Evolutionary conservation across 2,888 invertebrate genomes (phyloP), one percentile per base, ranked within the genome.

Genomic region (Germaria angustata): DNA sequence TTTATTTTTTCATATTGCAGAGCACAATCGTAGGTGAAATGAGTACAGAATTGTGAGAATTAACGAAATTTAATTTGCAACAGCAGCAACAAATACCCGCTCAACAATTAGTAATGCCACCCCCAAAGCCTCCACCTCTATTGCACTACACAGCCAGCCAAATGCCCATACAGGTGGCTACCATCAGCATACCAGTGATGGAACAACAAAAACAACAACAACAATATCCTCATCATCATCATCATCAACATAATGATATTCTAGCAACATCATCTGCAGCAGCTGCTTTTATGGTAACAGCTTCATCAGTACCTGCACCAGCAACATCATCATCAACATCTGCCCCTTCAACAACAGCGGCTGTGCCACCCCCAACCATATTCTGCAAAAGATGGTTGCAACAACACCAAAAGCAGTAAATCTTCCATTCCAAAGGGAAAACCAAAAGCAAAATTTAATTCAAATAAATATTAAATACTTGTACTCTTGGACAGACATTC

Each of bases 41-140:
- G 94, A 94, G 94, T 90, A 94, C 94, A 84, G 94, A 94, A 91
- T 93, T 94, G 88, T 94, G 89, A 89, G 89, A 89, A 87, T 89
- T 89, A 88, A 89, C 88, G 86, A 88, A 89, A 88, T 89, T 89
- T 87, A 89, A 89, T 89, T 78, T 80, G 65, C 81, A 83, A 76
- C 83, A 84, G 17, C 79, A 79, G 41, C 80, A 81, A 69, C 80
- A 84, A 65, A 69, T 57, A 72, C 81, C 84, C 17, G 66, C 75
- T 17, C 82, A 75, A 66, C 82, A 82, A 71, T 82, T 79, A 72
- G 73, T 84, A 39, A 8, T 77, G 36, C 80, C 84, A 65, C 72
- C 77, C 28, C 77, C 84, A 5, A 84, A 84, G 7, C 81, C 86
- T 0, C 73, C 87, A 84, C 85, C 86, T 84, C 81, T 85, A 17